Evolutionary conservation across 2,888 invertebrate genomes (phyloP), one percentile per base, ranked within the genome.

Genomic region (Leptopilina syphax): DNA sequence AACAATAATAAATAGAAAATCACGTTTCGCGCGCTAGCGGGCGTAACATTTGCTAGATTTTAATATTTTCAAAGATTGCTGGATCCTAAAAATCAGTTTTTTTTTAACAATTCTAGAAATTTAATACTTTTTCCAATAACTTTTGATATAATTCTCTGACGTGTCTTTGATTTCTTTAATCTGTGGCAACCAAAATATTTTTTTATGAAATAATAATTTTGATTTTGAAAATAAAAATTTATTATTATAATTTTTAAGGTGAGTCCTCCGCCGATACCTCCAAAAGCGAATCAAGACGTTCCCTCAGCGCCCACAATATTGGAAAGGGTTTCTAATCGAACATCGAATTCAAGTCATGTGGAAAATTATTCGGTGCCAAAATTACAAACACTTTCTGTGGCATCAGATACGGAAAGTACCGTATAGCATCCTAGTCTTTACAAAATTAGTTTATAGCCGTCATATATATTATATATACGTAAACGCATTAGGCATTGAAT

Each of bases 301-400:
- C 91, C 91, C 1, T 92, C 91, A 50, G 90, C 91, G 0, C 90
- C 92, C n/a, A 91, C 92, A 50, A 92, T 91, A 2, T 68, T 92
- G 77, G 92, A 92, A 79, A 86, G 92, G 77, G 82, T 85, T 8
- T 85, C 88, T 6, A 89, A 81, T 84, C 90, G 91, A 24, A 78
- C 84, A 18, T 88, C 88, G 79, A 83, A 78, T 9, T 86, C 88
- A 79, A 87, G 86, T 41, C 90, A 90, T 60, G 84, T 87, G 54
- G 92, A 92, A 81, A 92, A 92, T 81, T 92, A 92, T 80, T 92
- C 92, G 27, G 91, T 92, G 68, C 92, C 92, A 60, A 92, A 92
- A 84, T 83, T 91, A 65, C 91, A 92, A 86, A 89, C 91, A 41
- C 88, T 92, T 57, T 91, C 92, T n/a, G 88, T 92, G 66, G 89